Percentiles rank a stretch among this genome's conserved stretches.
phyloP scores from a whole-genome alignment of 2,797 vertebrate genomes.

The Tapirus indicus region DNA sequence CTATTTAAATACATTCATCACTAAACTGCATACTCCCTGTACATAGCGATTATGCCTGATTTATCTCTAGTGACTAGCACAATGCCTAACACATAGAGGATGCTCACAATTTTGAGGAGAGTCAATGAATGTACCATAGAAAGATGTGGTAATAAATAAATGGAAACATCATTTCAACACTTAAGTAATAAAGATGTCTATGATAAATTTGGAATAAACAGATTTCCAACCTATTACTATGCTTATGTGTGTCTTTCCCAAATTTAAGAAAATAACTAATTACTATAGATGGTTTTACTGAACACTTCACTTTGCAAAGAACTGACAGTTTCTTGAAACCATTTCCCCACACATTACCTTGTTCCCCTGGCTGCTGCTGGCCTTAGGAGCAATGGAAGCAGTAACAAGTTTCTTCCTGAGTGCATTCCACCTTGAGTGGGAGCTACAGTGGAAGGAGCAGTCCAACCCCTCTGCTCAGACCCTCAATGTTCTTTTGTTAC shows the following conservation, averaged over 20 bases:
- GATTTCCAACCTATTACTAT: not conserved
- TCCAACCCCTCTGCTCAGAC: not conserved
- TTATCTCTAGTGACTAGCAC: not conserved
- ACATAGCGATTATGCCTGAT: not conserved
- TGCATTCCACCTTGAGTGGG: not conserved
- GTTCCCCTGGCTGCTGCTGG: not conserved
- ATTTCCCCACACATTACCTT: not conserved
- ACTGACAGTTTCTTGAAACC: not conserved
- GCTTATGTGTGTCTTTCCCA: not conserved
- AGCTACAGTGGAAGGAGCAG: not conserved
- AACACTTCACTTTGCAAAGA: not conserved
- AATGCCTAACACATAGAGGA: not conserved
- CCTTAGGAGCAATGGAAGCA: not conserved
- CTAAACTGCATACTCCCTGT: not conserved
- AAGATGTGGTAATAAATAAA: not conserved
- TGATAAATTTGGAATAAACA: not conserved
- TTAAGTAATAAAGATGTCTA: not conserved
- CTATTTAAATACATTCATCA: not conserved
- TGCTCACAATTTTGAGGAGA: not conserved
- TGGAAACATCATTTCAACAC: not conserved
- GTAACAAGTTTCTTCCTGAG: not conserved
- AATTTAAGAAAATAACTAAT: conserved; percentile 17
- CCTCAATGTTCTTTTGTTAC: not conserved
- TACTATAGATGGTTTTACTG: not conserved
- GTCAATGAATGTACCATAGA: not conserved